These are phyloP conservation scores for Stigmatopora nigra DNA, from an alignment of 2,113 vertebrate genomes.

Conservation along the genomic window DNA sequence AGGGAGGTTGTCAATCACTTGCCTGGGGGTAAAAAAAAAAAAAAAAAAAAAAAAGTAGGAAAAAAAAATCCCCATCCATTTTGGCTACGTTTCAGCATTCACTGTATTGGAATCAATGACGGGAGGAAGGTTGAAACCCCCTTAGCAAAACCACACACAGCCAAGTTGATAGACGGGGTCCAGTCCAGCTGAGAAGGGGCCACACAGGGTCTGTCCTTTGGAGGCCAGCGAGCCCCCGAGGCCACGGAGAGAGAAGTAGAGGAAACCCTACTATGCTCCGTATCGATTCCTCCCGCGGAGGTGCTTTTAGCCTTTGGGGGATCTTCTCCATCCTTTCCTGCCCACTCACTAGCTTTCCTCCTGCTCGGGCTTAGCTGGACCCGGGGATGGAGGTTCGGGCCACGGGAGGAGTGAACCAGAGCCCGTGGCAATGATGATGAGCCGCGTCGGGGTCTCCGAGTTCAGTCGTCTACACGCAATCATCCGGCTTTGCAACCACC, in stretches of 20 bases:
- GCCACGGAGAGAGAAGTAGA: conserved; percentile 58
- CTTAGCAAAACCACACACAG: conserved; percentile 67
- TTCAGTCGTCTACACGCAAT: conserved; percentile 67
- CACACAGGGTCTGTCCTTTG: conserved; percentile 58
- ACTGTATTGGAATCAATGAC: conserved; percentile 27
- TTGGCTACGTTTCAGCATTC: conserved; percentile 44
- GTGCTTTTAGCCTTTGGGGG: conserved; percentile 60
- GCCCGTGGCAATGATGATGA: conserved; percentile 68
- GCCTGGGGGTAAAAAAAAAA: conserved; percentile 20
- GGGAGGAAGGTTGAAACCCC: conserved; percentile 34
- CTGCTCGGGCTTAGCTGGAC: conserved; percentile 55
- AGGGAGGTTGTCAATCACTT: conserved; percentile 61
- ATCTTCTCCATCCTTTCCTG: conserved; percentile 59
- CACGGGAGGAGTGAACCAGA: conserved; percentile 61
- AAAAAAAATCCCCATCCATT: conserved; percentile 44
- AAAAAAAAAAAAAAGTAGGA: conserved; percentile 45
- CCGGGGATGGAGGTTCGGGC: conserved; percentile 58
- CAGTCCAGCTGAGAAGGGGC: conserved; percentile 52
- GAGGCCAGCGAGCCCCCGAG: conserved; percentile 62
- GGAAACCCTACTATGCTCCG: conserved; percentile 61
- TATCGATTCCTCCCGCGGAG: conserved; percentile 72
- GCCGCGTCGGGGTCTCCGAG: conserved; percentile 50
- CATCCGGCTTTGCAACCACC: conserved; percentile 64
- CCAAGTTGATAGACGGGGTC: conserved; percentile 51
- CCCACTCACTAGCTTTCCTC: conserved; percentile 68